Conservation (phyloP, 2,797 vertebrate genomes). For the Phoebastria nigripes region DNA sequence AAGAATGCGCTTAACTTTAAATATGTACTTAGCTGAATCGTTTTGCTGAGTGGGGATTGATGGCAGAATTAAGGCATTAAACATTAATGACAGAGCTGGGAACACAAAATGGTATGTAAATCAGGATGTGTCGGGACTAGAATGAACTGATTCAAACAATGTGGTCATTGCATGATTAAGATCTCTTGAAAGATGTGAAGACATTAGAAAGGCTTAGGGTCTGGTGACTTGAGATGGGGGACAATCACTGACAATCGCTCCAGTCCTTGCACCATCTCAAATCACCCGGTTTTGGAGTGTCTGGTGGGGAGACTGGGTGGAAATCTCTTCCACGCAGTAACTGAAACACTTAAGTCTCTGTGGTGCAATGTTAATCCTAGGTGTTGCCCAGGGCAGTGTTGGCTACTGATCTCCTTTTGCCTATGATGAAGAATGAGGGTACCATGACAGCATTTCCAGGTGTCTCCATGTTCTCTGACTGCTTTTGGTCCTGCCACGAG, state of each 20-base stretch:
- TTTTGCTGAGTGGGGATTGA: constrained; percentile 29
- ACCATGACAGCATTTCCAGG: background rate
- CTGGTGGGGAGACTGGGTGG: background rate
- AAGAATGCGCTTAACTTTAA: constrained; percentile 15
- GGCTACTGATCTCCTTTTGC: background rate
- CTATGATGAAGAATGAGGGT: background rate
- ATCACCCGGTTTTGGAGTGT: background rate
- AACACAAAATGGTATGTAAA: constrained; percentile 46
- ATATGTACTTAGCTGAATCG: background rate
- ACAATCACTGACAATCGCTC: background rate
- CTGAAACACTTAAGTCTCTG: background rate
- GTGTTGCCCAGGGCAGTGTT: background rate
- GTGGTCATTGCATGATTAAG: background rate
- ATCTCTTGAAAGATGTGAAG: background rate
- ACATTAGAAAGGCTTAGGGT: background rate
- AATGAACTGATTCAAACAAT: constrained; percentile 25
- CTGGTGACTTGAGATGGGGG: background rate
- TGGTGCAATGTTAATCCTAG: background rate
- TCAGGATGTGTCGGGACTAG: background rate
- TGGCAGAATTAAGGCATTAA: constrained; percentile 46
- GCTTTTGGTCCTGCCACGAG: background rate
- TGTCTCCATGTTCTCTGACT: background rate
- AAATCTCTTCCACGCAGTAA: background rate
- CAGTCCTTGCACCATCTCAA: background rate
- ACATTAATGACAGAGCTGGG: constrained; percentile 17